Evolutionary conservation across 2,113 vertebrate genomes (phyloP).

Genomic region (Salvelinus sp.): DNA sequence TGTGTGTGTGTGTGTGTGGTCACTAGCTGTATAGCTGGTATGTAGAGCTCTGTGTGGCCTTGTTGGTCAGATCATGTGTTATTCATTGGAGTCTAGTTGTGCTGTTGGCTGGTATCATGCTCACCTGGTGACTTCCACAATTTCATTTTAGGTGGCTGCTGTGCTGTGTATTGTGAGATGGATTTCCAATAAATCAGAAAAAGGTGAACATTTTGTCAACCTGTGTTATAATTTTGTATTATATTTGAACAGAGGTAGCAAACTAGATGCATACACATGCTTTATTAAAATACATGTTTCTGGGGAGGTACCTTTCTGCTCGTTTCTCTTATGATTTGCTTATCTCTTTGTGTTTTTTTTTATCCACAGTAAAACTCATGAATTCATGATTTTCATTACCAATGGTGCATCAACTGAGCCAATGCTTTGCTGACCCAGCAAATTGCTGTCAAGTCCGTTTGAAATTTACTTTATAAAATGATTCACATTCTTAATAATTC

Average conservation of each 20-base stretch:
- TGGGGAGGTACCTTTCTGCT: slow-evolving; percentile 22
- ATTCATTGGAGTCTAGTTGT: slow-evolving; percentile 65
- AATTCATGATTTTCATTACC: slow-evolving; percentile 44
- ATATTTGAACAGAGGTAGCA: slow-evolving; percentile 38
- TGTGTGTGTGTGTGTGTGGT: slow-evolving; percentile 13
- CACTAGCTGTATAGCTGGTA: not conserved
- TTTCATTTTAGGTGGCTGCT: slow-evolving; percentile 50
- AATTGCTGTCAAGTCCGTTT: not conserved
- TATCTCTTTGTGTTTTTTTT: slow-evolving; percentile 8
- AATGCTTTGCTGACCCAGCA: slow-evolving; percentile 18
- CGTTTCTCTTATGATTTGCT: slow-evolving; percentile 22
- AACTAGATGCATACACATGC: slow-evolving; percentile 37
- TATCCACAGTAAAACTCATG: slow-evolving; percentile 28
- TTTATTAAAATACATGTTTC: slow-evolving; percentile 47
- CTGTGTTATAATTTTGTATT: slow-evolving; percentile 45
- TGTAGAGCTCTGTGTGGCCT: slow-evolving; percentile 26
- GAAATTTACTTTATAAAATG: slow-evolving; percentile 10
- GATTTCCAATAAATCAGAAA: slow-evolving; percentile 61
- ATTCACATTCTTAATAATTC: slow-evolving; percentile 22
- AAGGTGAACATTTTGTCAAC: slow-evolving; percentile 45
- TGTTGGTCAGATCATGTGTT: slow-evolving; percentile 70
- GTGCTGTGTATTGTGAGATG: slow-evolving; percentile 28
- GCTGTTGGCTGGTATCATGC: slow-evolving; percentile 60
- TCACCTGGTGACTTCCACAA: slow-evolving; percentile 67
- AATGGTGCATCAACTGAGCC: slow-evolving; percentile 27